Base-by-base conservation (phyloP, 2,888 invertebrate genomes). In the Clostera curtula region DNA sequence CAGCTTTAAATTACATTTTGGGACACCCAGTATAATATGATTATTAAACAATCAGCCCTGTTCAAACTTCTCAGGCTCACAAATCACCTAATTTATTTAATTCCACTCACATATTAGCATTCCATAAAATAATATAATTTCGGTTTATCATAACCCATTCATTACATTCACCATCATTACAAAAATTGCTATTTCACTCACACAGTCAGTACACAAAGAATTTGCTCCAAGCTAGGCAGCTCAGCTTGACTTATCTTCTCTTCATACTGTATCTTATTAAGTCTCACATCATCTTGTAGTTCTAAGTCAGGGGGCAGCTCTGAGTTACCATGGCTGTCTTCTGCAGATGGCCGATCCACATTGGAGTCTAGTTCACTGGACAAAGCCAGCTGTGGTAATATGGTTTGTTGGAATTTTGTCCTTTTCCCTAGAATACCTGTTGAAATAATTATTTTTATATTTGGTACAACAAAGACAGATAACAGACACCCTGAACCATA, bases 401-500 rank as follows among this genome's bases (percentile, higher is more conserved):
- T 87, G 20, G 89, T 90, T 46, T 90, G 87, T 66, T 99, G 98
- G 62, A 89, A 96, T 52, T 91, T 92, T 5, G 98, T 98, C 37
- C 98, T 87, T 62, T 93, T 93, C 0, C 98, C 98, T 43, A 98
- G 73, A 16, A 92, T 88, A 44, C 96, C 94, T 80, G 19, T 52
- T 31, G 17, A 3, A 17, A 17, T 0, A 20, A 6, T 23, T 13
- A 25, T 12, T 19, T n/a, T 7, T 24, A 9, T n/a, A 29, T 12
- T n/a, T n/a, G n/a, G 6, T 4, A 8, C 2, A 24, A 16, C 11
- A 3, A 4, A 33, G 4, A 7, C 19, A 8, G 7, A 22, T 10
- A 10, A 19, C n/a, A 19, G n/a, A 6, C 19, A 19, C 3, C 4
- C 4, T 19, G 3, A 19, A 19, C n/a, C n/a, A n/a, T n/a, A n/a